Evolutionary conservation across 2,888 invertebrate genomes (phyloP), one percentile per base, ranked within the genome.

Genomic region (Apotomis turbidana): DNA sequence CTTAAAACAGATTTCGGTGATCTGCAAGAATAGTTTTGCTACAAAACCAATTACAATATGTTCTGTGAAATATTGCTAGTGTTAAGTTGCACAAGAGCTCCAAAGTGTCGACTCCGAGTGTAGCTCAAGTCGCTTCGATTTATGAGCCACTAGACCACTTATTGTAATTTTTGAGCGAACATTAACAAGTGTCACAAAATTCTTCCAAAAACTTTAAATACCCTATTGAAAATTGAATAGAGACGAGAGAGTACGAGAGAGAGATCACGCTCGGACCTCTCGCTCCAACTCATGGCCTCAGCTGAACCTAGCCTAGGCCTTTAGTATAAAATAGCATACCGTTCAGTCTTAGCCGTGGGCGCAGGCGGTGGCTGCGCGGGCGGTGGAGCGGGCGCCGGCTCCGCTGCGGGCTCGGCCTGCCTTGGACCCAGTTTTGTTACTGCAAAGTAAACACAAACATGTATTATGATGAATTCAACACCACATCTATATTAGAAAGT

Each of bases 351-450:
- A 59, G 87, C 79, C 74, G 90, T 75, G 79, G 88, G 83, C 77
- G 86, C 76, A 69, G 90, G 89, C 13, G 93, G 84, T 51, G 93
- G 85, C 80, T 89, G 88, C 73, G 90, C 85, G 69, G 94, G 90
- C 64, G 92, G 88, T 69, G 93, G 87, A 77, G 90, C 80, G 57
- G 90, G 87, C 77, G 92, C 84, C 27, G 87, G 94, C 90, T 90
- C 94, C 78, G 78, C 94, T 85, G 83, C 94, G 74, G 81, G 78
- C 76, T 93, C 92, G 13, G 87, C 84, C 71, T 95, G 94, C 76
- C 96, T 93, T 62, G 96, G 96, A 62, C 95, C 94, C 91, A 96
- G 95, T 93, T 96, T 96, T 76, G 95, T 96, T 76, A 96, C 96
- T 96, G 89, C 58, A 85, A 84, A 60, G 81, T 49, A 12, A 15